phyloP scores from a whole-genome alignment of 2,888 invertebrate genomes.

The Heliconius charithonia region DNA sequence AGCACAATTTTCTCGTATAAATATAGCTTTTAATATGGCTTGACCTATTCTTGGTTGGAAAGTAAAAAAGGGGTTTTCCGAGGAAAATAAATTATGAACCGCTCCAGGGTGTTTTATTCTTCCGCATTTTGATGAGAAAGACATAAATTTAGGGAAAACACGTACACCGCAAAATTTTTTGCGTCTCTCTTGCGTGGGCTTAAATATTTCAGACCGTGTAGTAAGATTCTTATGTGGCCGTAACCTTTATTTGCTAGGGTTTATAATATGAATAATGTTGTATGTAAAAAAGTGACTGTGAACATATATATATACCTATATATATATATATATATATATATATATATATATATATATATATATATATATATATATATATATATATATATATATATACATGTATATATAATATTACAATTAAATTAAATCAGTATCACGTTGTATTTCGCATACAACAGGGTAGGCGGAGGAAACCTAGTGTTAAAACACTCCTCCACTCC shows the following conservation, averaged over 20 bases:
- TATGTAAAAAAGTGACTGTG: background rate
- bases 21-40: conserved; percentile 32
- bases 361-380: no score
- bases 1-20: conserved; percentile 29
- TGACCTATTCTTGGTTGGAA: conserved; percentile 38
- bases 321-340: no score
- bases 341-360: no score
- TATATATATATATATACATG: no score
- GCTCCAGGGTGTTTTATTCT: conserved; percentile 45
- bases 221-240: conserved; percentile 26
- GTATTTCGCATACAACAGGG: no score
- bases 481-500: no score
- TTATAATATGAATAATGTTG: background rate
- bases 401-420: no score
- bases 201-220: conserved; percentile 33
- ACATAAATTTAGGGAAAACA: conserved; percentile 46
- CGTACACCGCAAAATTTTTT: conserved; percentile 41
- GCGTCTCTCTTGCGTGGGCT: conserved; percentile 21
- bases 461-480: no score
- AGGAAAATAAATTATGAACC: conserved; percentile 47
- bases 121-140: conserved; percentile 46
- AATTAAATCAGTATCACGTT: no score
- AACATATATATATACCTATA: background rate
- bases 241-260: background rate
- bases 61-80: conserved; percentile 43